A percentile compares a stretch with the other conserved stretches of the same genome.
These are phyloP conservation scores for Macaria liturata DNA, from an alignment of 2,888 invertebrate species.

Conservation along the genomic window DNA sequence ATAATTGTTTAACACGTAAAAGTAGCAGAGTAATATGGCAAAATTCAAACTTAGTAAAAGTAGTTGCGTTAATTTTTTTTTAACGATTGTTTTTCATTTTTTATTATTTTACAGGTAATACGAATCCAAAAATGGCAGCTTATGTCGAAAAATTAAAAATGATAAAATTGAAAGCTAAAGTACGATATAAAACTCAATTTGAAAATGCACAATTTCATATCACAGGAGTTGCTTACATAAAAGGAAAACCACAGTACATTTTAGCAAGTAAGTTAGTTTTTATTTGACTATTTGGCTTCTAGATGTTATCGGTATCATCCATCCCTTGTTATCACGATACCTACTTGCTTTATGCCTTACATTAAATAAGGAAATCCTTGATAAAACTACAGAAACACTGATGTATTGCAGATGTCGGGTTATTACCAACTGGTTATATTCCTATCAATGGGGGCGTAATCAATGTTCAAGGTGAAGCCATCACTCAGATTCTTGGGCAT, in stretches of 20 bases:
- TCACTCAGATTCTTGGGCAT: slow-evolving; percentile 51
- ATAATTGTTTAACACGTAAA: no score
- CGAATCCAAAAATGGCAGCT: slow-evolving; percentile 59
- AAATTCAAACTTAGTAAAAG: no score
- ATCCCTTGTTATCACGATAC: no score
- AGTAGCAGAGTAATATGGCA: not conserved
- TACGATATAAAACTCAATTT: slow-evolving; percentile 48
- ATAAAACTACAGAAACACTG: no score
- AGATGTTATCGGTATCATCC: no score
- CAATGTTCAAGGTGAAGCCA: slow-evolving; percentile 33
- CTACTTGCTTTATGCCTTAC: no score
- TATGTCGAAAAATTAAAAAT: slow-evolving; percentile 59
- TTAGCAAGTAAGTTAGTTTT: slow-evolving; percentile 49
- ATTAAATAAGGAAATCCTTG: no score
- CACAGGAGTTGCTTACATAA: slow-evolving; percentile 52
- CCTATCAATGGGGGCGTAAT: slow-evolving; percentile 58
- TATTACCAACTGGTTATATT: slow-evolving; percentile 63
- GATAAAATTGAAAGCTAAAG: slow-evolving; percentile 57
- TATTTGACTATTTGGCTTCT: not conserved
- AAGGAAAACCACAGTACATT: slow-evolving; percentile 55
- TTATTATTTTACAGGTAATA: slow-evolving; percentile 51
- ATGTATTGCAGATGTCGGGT: slow-evolving; percentile 45
- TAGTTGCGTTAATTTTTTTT: no score
- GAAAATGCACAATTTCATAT: slow-evolving; percentile 60
- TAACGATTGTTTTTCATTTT: no score